Evolutionary conservation across 2,888 invertebrate genomes (phyloP).

Genomic region (Rutpela maculata): DNA sequence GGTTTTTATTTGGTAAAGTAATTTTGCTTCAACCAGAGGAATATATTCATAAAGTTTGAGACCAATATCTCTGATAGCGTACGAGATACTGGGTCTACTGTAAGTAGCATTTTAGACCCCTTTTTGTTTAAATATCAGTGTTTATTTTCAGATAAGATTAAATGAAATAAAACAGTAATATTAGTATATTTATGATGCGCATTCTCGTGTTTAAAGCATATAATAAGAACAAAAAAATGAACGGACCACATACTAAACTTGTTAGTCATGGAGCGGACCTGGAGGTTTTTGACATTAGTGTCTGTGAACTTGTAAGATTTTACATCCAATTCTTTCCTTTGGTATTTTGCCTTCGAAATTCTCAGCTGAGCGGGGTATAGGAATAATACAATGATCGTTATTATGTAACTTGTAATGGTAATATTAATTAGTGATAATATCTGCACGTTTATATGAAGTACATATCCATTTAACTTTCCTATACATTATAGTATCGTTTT

Average conservation of each 20-base stretch:
- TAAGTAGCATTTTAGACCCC: not conserved
- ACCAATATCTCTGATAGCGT: too few species aligned
- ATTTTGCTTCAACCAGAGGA: too few species aligned
- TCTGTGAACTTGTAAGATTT: conserved; percentile 47
- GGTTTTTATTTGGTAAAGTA: too few species aligned
- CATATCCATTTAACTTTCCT: too few species aligned
- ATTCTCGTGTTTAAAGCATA: conserved; percentile 46
- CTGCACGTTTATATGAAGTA: not conserved
- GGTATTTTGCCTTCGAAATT: conserved; percentile 15
- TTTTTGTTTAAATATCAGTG: not conserved
- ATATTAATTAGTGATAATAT: not conserved
- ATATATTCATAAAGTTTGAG: too few species aligned
- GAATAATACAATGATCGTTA: conserved; percentile 12
- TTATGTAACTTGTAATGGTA: not conserved
- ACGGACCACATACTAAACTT: conserved; percentile 55
- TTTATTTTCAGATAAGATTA: not conserved
- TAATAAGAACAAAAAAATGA: conserved; percentile 39
- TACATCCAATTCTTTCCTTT: conserved; percentile 15
- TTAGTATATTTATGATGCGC: conserved; percentile 16
- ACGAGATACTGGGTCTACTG: too few species aligned
- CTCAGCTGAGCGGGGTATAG: not conserved
- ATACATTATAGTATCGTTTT: too few species aligned
- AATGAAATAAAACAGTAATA: not conserved
- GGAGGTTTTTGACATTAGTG: conserved; percentile 51
- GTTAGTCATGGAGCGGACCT: conserved; percentile 52